Conservation (phyloP, 1,140 invertebrate species). For the Brachystomella parvula region DNA sequence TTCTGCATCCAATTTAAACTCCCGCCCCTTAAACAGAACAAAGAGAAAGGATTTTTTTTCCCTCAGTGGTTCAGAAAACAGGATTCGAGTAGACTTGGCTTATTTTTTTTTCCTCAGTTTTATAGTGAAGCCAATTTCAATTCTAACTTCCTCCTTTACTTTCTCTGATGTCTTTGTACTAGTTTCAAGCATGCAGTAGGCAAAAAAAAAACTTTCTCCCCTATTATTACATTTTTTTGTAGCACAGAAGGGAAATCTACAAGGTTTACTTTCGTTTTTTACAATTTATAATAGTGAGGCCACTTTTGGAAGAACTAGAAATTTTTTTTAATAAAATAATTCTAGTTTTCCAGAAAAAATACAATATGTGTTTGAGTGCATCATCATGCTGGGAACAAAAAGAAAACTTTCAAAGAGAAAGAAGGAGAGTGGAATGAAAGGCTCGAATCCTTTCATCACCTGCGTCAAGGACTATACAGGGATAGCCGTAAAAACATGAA, state of each 20-base stretch:
- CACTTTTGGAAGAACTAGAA: background rate
- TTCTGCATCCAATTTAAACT: too few relatives aligned
- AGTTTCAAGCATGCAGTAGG: background rate
- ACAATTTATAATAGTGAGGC: background rate
- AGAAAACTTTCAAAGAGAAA: too few relatives aligned
- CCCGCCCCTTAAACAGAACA: too few relatives aligned
- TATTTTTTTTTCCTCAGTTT: conserved; percentile 2
- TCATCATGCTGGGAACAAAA: too few relatives aligned
- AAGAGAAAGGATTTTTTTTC: too few relatives aligned
- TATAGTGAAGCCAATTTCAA: background rate
- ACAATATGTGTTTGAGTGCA: too few relatives aligned
- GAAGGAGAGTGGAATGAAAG: too few relatives aligned
- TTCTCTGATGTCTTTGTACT: background rate
- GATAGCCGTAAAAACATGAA: too few relatives aligned
- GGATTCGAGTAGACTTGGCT: conserved; percentile 5
- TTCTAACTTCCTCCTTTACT: conserved; percentile 2
- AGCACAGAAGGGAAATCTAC: background rate
- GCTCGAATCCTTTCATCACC: too few relatives aligned
- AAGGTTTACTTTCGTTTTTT: background rate
- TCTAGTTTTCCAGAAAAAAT: too few relatives aligned
- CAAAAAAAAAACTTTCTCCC: background rate
- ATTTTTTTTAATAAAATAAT: too few relatives aligned
- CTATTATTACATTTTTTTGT: background rate
- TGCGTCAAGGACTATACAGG: too few relatives aligned
- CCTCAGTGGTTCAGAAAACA: conserved; percentile 1